Conservation (phyloP, 2,113 vertebrate species). For the Hassar affinis region DNA sequence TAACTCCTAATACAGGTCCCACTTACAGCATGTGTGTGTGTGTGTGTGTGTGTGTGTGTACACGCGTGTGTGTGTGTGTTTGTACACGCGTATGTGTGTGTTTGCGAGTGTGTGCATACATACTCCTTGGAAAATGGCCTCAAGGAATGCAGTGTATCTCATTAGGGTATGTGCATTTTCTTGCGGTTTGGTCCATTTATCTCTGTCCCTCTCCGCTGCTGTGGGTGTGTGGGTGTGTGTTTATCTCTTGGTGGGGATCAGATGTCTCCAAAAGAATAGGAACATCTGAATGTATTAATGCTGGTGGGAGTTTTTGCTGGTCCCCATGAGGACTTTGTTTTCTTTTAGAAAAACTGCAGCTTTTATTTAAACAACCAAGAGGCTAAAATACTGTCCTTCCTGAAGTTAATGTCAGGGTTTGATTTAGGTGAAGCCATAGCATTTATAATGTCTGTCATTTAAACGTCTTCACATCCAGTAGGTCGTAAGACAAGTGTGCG, state of each 20-base stretch:
- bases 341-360: not conserved
- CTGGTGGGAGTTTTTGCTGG: not conserved
- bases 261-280: not conserved
- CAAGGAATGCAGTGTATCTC: slow-evolving; percentile 39
- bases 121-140: slow-evolving; percentile 29
- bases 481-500: not conserved
- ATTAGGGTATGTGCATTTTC: slow-evolving; percentile 39
- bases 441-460: not conserved
- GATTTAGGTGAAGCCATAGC: not conserved
- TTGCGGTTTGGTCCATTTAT: slow-evolving; percentile 41
- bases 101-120: not conserved
- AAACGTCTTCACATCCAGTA: no score
- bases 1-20: slow-evolving; percentile 39
- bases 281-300: not conserved
- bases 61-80: not conserved
- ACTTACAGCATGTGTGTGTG: slow-evolving; percentile 9
- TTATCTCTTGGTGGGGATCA: not conserved
- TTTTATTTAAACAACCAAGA: not conserved
- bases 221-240: not conserved
- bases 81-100: not conserved
- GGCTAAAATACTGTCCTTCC: not conserved
- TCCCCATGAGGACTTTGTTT: not conserved
- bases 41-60: slow-evolving; percentile 2
- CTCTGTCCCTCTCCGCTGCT: slow-evolving; percentile 6
- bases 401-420: not conserved